These are phyloP conservation scores for Leptinotarsa juncta DNA, from an alignment of 2,888 invertebrate genomes.

Conservation along the genomic window DNA sequence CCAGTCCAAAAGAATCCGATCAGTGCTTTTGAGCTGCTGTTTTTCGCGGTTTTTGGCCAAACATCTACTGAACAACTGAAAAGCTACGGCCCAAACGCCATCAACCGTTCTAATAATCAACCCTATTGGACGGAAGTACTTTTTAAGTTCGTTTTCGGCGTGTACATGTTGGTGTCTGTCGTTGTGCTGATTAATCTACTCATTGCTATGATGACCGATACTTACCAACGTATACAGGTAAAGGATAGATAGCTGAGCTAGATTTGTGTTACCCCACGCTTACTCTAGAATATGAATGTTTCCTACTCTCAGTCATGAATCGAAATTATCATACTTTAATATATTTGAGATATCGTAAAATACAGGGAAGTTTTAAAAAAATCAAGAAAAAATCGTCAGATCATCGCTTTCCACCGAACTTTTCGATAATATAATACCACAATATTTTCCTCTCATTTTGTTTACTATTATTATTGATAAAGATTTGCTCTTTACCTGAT, in stretches of 20 bases:
- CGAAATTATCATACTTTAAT: background rate
- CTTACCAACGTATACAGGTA: slow-evolving; percentile 98
- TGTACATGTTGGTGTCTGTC: slow-evolving; percentile 99
- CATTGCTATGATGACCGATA: slow-evolving; percentile 99
- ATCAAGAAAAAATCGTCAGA: background rate
- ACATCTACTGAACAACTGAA: slow-evolving; percentile 85
- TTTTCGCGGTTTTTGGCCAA: slow-evolving; percentile 98
- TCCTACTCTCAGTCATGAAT: slow-evolving; percentile 37
- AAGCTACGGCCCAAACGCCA: slow-evolving; percentile 67
- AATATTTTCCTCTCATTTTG: too few species aligned
- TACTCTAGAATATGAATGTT: slow-evolving; percentile 29
- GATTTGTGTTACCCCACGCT: slow-evolving; percentile 41
- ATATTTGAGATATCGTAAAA: background rate
- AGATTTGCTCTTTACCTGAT: too few species aligned
- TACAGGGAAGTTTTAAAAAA: background rate
- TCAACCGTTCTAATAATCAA: slow-evolving; percentile 66
- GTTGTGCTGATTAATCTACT: slow-evolving; percentile 99
- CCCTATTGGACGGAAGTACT: slow-evolving; percentile 87
- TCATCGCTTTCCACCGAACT: too few species aligned
- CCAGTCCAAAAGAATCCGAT: slow-evolving; percentile 92
- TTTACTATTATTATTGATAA: too few species aligned
- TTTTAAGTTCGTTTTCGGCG: slow-evolving; percentile 89
- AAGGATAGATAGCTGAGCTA: slow-evolving; percentile 57
- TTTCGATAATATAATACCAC: too few species aligned
- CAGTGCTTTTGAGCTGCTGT: slow-evolving; percentile 96